Conservation (phyloP, 1,140 invertebrate species). For the Chrysoperla carnea region DNA sequence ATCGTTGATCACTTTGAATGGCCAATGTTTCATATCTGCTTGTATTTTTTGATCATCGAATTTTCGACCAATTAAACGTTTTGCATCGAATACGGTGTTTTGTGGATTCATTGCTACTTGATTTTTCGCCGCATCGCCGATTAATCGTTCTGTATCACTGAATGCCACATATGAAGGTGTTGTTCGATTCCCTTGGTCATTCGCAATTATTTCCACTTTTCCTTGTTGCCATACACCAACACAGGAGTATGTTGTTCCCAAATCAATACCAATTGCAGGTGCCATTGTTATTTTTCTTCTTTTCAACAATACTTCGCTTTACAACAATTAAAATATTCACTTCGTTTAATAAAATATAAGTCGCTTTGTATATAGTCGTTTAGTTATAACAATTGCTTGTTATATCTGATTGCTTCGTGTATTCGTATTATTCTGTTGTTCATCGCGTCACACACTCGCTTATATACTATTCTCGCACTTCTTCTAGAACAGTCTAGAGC, state of each 20-base stretch:
- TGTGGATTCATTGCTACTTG: constrained; percentile 46
- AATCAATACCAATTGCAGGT: constrained; percentile 52
- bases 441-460: too few relatives aligned
- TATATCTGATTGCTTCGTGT: too few relatives aligned
- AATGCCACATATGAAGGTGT: constrained; percentile 61
- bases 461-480: too few relatives aligned
- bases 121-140: constrained; percentile 40
- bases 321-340: too few relatives aligned
- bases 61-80: constrained; percentile 38
- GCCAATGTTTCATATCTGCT: constrained; percentile 39
- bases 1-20: constrained; percentile 30
- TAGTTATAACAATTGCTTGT: too few relatives aligned
- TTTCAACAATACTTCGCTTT: too few relatives aligned
- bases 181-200: constrained; percentile 85
- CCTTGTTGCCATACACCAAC: constrained; percentile 70
- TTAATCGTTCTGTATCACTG: constrained; percentile 41
- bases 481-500: too few relatives aligned
- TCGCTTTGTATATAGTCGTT: too few relatives aligned
- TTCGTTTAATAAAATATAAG: too few relatives aligned
- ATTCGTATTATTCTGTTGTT: too few relatives aligned
- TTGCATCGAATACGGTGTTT: constrained; percentile 47
- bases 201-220: constrained; percentile 85
- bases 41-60: constrained; percentile 41
- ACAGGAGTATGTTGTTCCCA: constrained; percentile 65
- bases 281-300: too few relatives aligned